Evolutionary conservation across 2,888 invertebrate species (phyloP).

Genomic region (Heliconius cydno): DNA sequence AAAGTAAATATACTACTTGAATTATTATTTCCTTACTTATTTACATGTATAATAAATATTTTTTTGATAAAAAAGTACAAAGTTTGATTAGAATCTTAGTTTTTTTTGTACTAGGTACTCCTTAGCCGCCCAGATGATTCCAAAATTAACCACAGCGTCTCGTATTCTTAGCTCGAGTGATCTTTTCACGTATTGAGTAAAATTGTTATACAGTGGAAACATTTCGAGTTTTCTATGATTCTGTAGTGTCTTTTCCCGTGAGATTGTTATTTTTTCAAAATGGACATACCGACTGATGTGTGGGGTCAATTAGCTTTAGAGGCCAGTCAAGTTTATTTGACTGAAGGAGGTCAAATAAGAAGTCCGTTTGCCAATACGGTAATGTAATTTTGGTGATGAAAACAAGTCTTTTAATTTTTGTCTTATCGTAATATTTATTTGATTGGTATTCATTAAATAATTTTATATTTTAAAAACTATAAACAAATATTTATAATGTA

Average conservation of each 20-base stretch:
- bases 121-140: conserved; percentile 73
- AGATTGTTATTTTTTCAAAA: conserved; percentile 52
- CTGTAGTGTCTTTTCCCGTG: conserved; percentile 56
- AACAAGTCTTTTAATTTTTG: not conserved
- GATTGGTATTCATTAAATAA: not conserved
- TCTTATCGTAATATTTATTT: too few relatives aligned
- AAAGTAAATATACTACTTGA: not conserved
- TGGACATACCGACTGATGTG: conserved; percentile 90
- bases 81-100: conserved; percentile 57
- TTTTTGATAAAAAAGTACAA: conserved; percentile 40
- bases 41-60: conserved; percentile 11
- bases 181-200: conserved; percentile 69
- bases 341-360: conserved; percentile 89
- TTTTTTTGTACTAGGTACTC: conserved; percentile 55
- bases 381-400: conserved; percentile 57
- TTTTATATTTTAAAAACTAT: too few relatives aligned
- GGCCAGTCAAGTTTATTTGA: conserved; percentile 92
- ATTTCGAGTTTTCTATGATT: conserved; percentile 52
- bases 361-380: conserved; percentile 94
- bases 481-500: too few relatives aligned
- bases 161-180: conserved; percentile 63
- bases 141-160: conserved; percentile 80
- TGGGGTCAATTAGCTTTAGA: conserved; percentile 95
- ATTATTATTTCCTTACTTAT: conserved; percentile 7
- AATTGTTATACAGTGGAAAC: conserved; percentile 50